These are phyloP conservation scores for Taenaris catops DNA, from an alignment of 2,888 invertebrate species.

Conservation along the genomic window DNA sequence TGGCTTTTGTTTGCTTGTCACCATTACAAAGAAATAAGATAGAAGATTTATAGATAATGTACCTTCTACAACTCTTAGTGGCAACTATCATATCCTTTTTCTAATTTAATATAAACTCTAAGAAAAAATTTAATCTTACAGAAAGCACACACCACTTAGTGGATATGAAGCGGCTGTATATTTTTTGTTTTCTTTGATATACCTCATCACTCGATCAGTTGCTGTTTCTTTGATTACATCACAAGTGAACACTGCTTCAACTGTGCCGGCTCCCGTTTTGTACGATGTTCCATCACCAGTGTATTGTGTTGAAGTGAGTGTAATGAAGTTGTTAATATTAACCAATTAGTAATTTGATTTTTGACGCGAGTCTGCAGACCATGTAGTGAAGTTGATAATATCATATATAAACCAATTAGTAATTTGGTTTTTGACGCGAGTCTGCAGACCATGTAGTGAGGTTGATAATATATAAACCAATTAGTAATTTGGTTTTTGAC, in stretches of 20 bases:
- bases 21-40: too few relatives aligned
- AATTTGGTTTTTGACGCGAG: conserved; percentile 1
- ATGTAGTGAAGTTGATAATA: too few relatives aligned
- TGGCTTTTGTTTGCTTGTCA: too few relatives aligned
- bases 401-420: too few relatives aligned
- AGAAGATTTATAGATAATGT: too few relatives aligned
- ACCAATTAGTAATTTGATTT: conserved; percentile 1
- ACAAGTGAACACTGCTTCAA: conserved; percentile 78
- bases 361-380: background rate
- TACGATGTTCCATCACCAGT: conserved; percentile 82
- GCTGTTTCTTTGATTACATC: conserved; percentile 83
- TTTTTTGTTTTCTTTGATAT: conserved; percentile 83
- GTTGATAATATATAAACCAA: too few relatives aligned
- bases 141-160: conserved; percentile 53
- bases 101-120: too few relatives aligned
- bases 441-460: background rate
- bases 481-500: conserved; percentile 2
- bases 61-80: too few relatives aligned
- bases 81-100: too few relatives aligned
- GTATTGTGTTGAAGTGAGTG: conserved; percentile 84
- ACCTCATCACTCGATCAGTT: conserved; percentile 79
- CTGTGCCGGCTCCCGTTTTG: conserved; percentile 75
- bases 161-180: conserved; percentile 80
- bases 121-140: too few relatives aligned
- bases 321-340: too few relatives aligned